Evolutionary conservation across 2,113 vertebrate species (phyloP).

Genomic region (Saguinus midas): DNA sequence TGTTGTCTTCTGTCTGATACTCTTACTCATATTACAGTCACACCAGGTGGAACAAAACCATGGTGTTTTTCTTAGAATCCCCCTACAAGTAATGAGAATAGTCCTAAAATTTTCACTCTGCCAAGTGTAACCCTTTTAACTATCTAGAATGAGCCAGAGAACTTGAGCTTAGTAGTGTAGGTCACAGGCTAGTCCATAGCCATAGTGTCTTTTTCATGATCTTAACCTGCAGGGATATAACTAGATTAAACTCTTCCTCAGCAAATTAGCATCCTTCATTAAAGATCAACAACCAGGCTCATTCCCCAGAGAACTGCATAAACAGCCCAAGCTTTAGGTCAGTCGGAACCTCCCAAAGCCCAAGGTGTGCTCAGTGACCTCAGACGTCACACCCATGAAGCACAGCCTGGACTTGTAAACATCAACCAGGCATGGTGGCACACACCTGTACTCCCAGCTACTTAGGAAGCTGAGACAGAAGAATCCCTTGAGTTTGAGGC

Average conservation of each 20-base stretch:
- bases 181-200: neutral
- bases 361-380: neutral
- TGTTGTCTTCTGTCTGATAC: neutral
- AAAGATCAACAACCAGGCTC: neutral
- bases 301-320: neutral
- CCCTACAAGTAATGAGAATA: neutral
- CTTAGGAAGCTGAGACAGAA: neutral
- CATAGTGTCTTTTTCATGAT: neutral
- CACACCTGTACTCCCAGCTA: neutral
- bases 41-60: neutral
- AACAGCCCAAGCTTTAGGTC: neutral
- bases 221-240: neutral
- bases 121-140: neutral
- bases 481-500: neutral
- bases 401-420: neutral
- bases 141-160: neutral
- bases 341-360: neutral
- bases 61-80: neutral
- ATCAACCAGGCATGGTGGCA: neutral
- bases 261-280: neutral
- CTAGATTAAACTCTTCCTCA: neutral
- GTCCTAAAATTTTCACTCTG: neutral
- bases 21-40: neutral
- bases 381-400: neutral
- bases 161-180: neutral